A percentile compares a stretch with the other conserved stretches of the same genome.
phyloP scores from a whole-genome alignment of 2,888 invertebrate species.

The Catonia carolina region DNA sequence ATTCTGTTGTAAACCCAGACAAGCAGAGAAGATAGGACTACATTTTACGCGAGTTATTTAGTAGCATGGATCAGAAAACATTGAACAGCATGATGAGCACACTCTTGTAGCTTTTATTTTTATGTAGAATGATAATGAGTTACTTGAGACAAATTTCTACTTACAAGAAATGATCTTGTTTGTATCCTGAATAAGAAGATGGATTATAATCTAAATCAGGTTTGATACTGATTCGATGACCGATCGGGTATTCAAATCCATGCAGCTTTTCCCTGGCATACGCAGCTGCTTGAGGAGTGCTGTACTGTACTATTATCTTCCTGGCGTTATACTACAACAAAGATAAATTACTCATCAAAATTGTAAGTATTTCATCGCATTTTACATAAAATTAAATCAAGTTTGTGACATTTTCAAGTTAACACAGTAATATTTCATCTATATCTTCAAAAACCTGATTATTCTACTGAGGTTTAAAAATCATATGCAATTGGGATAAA shows the following conservation, averaged over 20 bases:
- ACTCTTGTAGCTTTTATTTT: no score
- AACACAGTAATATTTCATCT: no score
- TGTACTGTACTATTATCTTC: constrained; percentile 50
- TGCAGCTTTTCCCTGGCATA: constrained; percentile 81
- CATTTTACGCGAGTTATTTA: no score
- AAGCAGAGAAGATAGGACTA: no score
- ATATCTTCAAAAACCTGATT: no score
- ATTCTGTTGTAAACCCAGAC: no score
- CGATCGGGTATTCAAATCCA: constrained; percentile 88
- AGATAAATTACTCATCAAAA: neutral
- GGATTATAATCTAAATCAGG: constrained; percentile 45
- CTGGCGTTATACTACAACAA: constrained; percentile 40
- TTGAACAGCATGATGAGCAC: no score
- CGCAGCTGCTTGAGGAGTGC: constrained; percentile 58
- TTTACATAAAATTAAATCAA: neutral
- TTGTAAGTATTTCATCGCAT: neutral
- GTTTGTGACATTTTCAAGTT: neutral
- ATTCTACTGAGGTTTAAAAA: no score
- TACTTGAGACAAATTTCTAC: no score
- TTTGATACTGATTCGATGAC: constrained; percentile 69
- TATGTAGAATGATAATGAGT: no score
- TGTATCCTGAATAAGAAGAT: neutral
- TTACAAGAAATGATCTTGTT: neutral
- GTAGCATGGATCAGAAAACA: no score
- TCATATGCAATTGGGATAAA: no score